Evolutionary conservation across 1,140 invertebrate genomes (phyloP), one percentile per base, ranked within the genome.

Genomic region (Aleiodes sp.): DNA sequence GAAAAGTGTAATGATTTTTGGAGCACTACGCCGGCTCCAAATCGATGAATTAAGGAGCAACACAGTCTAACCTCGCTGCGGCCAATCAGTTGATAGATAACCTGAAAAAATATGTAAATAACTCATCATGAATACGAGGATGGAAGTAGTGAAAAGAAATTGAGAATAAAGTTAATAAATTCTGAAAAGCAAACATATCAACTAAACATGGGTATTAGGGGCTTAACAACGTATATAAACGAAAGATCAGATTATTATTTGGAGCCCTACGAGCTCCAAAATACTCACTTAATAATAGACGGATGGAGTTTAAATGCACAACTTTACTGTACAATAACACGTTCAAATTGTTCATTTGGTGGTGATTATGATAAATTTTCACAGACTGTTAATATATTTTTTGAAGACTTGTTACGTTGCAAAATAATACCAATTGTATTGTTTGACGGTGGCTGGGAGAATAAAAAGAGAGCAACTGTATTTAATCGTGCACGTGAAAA

Each of bases 361-460:
- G 96, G 96, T 0, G 94, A 97, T 82, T 97, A 96, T 78, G 92
- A 96, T 75, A 90, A 90, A 74, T 95, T 90, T 82, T 89, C 88
- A 2, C 76, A 87, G 14, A 83, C 84, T 21, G 86, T 93, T 6
- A 81, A 83, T 41, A 86, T 89, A 12, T 96, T 96, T 76, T 95
- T 97, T 75, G 84, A 90, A 8, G 82, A 90, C 9, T 84, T 97
- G 2, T 79, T 83, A 52, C 88, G 89, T 78, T 96, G 95, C 76
- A 90, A 92, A 56, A 86, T 98, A 10, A 89, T 78, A n/a, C 88
- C 94, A 0, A 89, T 93, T 73, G 90, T 97, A 16, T 77, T 97
- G 4, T 91, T 96, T 75, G 96, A 97, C 86, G 96, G 96, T 1
- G 91, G 93, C 70, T 89, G 89, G 74, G 90, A 94, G 86, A 85